Conservation (phyloP, 2,888 invertebrate genomes). For the Boloria euphrosyne region DNA sequence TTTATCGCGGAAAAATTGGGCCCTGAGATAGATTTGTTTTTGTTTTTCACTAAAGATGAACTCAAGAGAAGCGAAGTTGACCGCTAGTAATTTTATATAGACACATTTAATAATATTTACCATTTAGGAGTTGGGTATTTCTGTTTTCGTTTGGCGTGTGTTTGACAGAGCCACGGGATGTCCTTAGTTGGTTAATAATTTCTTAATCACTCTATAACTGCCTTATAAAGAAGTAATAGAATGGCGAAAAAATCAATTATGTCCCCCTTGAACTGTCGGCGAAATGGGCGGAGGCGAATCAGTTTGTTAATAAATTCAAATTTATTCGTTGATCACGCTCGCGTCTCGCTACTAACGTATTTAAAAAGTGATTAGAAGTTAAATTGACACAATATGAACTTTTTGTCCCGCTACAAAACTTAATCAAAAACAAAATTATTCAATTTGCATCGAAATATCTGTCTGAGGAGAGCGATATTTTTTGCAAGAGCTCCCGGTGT, state of each 20-base stretch:
- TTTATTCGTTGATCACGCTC: constrained; percentile 79
- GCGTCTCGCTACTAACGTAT: constrained; percentile 73
- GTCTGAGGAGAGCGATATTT: constrained; percentile 21
- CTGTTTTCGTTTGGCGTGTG: too few relatives aligned
- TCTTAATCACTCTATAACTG: constrained; percentile 14
- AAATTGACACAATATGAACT: constrained; percentile 82
- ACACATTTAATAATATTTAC: too few relatives aligned
- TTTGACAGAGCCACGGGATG: background rate
- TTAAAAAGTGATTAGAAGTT: constrained; percentile 82
- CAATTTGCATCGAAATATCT: constrained; percentile 66
- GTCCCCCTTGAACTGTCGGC: constrained; percentile 69
- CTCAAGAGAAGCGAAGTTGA: too few relatives aligned
- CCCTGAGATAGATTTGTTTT: too few relatives aligned
- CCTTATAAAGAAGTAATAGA: constrained; percentile 39
- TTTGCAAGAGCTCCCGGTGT: constrained; percentile 22
- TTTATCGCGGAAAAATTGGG: too few relatives aligned
- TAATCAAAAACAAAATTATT: constrained; percentile 76
- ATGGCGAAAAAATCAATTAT: constrained; percentile 67
- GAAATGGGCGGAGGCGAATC: constrained; percentile 65
- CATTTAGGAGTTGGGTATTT: too few relatives aligned
- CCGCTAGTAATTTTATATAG: too few relatives aligned
- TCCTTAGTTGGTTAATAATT: constrained; percentile 1
- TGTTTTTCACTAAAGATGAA: too few relatives aligned
- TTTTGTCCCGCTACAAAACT: constrained; percentile 66
- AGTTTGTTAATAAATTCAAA: constrained; percentile 79